Evolutionary conservation across 2,113 vertebrate species (phyloP).

Genomic region (Setophaga kirtlandii): DNA sequence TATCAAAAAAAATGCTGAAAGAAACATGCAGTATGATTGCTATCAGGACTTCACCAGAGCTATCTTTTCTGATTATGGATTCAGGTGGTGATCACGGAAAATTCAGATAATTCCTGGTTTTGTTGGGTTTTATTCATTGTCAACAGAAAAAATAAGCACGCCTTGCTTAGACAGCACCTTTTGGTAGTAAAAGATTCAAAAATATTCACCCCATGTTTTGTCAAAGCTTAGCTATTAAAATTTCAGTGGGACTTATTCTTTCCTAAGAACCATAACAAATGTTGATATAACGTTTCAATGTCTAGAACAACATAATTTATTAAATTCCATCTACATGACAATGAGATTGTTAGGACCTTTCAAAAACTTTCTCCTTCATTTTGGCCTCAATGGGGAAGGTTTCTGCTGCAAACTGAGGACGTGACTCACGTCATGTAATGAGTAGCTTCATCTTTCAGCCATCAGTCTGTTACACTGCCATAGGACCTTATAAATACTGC

Average conservation of each 20-base stretch:
- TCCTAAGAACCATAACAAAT: not conserved
- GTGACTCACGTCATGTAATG: not conserved
- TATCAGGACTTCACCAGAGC: not conserved
- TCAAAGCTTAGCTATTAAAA: not conserved
- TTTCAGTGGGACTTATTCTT: not conserved
- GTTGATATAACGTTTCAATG: not conserved
- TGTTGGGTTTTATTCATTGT: not conserved
- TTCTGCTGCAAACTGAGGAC: not conserved
- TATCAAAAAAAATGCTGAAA: not conserved
- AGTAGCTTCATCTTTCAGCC: not conserved
- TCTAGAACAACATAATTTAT: not conserved
- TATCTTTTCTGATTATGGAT: not conserved
- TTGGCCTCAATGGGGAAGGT: not conserved
- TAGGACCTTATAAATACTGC: not conserved
- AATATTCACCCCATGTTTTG: not conserved
- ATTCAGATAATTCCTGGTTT: not conserved
- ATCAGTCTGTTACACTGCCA: not conserved
- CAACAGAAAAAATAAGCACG: not conserved
- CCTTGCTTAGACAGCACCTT: not conserved
- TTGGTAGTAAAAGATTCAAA: not conserved
- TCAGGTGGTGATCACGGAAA: not conserved
- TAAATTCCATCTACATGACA: not conserved
- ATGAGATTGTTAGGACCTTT: not conserved
- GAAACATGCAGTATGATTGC: not conserved
- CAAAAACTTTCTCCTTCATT: not conserved